These are phyloP conservation scores for Rachycentron canadum DNA, from an alignment of 2,797 vertebrate genomes.

Conservation along the genomic window DNA sequence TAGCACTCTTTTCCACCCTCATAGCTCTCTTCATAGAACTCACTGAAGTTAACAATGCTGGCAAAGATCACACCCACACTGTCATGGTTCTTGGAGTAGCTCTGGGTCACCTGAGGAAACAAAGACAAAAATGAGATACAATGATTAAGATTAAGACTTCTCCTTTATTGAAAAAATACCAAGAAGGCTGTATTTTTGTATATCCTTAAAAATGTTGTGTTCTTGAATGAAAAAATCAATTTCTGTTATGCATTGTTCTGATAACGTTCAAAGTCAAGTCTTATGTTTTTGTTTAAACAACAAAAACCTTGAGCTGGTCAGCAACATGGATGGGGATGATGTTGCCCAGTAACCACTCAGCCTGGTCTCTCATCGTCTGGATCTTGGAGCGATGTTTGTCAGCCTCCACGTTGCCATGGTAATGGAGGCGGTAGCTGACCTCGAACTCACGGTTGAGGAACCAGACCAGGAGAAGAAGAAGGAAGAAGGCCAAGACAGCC, in stretches of 20 bases:
- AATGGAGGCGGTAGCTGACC: slow-evolving; percentile 98
- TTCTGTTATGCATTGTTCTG: neutral
- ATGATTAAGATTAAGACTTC: neutral
- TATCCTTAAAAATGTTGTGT: neutral
- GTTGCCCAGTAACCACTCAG: slow-evolving; percentile 96
- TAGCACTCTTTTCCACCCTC: slow-evolving; percentile 99
- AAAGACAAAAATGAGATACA: neutral
- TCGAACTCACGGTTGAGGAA: slow-evolving; percentile 98
- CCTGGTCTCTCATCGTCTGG: slow-evolving; percentile 97
- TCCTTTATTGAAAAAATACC: neutral
- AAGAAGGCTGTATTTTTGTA: neutral
- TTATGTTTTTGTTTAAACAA: slow-evolving; percentile 23
- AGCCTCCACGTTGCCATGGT: slow-evolving; percentile 96
- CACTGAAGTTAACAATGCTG: slow-evolving; percentile 98
- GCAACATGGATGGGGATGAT: slow-evolving; percentile 98
- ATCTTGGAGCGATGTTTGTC: slow-evolving; percentile 97
- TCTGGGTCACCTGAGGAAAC: slow-evolving; percentile 89
- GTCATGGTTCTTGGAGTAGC: slow-evolving; percentile 98
- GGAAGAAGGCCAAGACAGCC: slow-evolving; percentile 90
- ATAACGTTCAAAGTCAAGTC: neutral
- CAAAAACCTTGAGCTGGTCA: slow-evolving; percentile 93
- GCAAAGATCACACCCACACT: slow-evolving; percentile 96
- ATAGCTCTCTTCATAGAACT: slow-evolving; percentile 99
- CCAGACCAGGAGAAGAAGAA: slow-evolving; percentile 96
- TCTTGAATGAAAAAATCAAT: neutral